Conservation (phyloP, 2,113 vertebrate species). For the Vidua macroura region DNA sequence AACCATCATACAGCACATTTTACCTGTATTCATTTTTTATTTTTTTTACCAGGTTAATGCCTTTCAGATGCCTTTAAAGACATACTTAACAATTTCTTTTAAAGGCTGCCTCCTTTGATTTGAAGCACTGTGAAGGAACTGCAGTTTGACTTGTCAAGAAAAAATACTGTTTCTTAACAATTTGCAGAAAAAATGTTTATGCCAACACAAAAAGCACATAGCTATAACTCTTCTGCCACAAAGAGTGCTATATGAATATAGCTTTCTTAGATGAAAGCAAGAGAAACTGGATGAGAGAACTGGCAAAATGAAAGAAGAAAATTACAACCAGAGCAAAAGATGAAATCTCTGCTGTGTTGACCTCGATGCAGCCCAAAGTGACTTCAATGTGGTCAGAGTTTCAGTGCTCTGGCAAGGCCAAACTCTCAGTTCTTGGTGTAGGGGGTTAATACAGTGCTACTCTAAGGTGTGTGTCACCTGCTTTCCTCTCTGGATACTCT, state of each 20-base stretch:
- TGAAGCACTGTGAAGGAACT: not conserved
- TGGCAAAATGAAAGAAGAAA: not conserved
- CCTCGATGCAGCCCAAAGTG: not conserved
- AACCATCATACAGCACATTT: not conserved
- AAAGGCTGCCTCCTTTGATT: not conserved
- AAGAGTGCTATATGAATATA: rapidly evolving
- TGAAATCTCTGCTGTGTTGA: not conserved
- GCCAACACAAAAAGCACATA: not conserved
- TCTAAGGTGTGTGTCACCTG: not conserved
- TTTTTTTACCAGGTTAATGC: not conserved
- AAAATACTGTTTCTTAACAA: not conserved
- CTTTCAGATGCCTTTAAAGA: not conserved
- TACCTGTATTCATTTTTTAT: not conserved
- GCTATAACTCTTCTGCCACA: not conserved
- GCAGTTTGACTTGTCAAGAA: not conserved
- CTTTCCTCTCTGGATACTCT: not conserved
- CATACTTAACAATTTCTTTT: not conserved
- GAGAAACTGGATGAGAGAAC: not conserved
- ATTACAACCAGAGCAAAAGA: not conserved
- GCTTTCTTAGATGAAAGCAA: not conserved
- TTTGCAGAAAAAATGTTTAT: not conserved
- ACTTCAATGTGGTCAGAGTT: not conserved
- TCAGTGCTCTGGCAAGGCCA: not conserved
- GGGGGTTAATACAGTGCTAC: not conserved
- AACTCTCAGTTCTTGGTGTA: not conserved